phyloP scores from a whole-genome alignment of 2,113 vertebrate genomes.

The Australoheros scitulus region DNA sequence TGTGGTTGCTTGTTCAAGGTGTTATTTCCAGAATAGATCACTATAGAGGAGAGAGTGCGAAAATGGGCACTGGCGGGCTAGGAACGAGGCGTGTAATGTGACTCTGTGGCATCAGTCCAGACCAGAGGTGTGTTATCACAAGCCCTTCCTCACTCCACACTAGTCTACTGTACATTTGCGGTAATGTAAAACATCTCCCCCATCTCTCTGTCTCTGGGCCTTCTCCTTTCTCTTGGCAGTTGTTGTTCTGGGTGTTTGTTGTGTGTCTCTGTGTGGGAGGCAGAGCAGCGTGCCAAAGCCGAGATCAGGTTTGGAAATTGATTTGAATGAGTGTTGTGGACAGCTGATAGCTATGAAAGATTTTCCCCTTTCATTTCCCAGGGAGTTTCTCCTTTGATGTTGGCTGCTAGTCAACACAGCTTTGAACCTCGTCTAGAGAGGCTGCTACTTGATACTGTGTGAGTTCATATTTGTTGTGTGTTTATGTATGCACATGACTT shows the following conservation, averaged over 20 bases:
- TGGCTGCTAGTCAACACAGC: slow-evolving; percentile 60
- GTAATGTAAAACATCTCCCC: slow-evolving; percentile 80
- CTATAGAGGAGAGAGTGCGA: slow-evolving; percentile 17
- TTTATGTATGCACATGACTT: slow-evolving; percentile 33
- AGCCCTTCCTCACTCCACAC: slow-evolving; percentile 67
- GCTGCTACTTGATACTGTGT: slow-evolving; percentile 44
- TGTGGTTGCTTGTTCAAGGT: slow-evolving; percentile 61
- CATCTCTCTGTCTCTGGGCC: slow-evolving; percentile 36
- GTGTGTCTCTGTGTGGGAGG: slow-evolving; percentile 39
- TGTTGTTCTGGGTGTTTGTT: slow-evolving; percentile 18
- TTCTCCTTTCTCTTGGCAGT: slow-evolving; percentile 46
- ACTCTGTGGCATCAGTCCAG: slow-evolving; percentile 72
- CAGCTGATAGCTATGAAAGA: slow-evolving; percentile 80
- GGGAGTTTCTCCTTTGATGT: slow-evolving; percentile 77
- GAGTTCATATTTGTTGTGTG: slow-evolving; percentile 48
- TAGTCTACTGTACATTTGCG: slow-evolving; percentile 76
- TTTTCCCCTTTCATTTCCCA: slow-evolving; percentile 75
- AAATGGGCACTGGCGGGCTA: slow-evolving; percentile 22
- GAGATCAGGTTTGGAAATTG: slow-evolving; percentile 81
- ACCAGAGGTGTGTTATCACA: slow-evolving; percentile 69
- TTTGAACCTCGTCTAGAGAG: slow-evolving; percentile 64
- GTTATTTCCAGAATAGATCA: slow-evolving; percentile 68
- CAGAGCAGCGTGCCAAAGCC: slow-evolving; percentile 64
- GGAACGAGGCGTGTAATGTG: slow-evolving; percentile 64
- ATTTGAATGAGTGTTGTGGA: slow-evolving; percentile 80